phyloP scores from a whole-genome alignment of 2,113 vertebrate genomes.

The Pantherophis guttatus region DNA sequence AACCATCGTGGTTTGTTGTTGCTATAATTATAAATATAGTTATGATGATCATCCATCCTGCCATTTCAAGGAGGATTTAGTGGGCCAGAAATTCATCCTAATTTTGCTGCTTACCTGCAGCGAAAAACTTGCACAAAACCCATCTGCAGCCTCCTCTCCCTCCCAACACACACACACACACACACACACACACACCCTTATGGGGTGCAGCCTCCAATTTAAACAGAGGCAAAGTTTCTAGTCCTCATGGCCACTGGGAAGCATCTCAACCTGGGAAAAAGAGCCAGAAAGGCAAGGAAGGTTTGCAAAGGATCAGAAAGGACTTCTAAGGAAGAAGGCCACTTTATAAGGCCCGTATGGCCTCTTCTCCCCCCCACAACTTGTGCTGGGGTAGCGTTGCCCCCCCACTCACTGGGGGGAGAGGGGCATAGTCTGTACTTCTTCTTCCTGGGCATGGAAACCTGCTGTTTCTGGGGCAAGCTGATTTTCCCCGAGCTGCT shows the following conservation, averaged over 20 bases:
- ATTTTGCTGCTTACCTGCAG: background rate
- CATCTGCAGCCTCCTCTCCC: background rate
- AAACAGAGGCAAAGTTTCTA: background rate
- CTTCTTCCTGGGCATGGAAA: background rate
- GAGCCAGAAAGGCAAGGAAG: background rate
- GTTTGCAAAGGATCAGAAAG: background rate
- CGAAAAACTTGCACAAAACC: background rate
- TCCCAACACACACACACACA: background rate
- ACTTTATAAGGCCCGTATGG: background rate
- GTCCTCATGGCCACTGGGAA: background rate
- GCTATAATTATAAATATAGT: background rate
- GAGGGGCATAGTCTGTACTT: fast-evolving
- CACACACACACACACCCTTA: too few species aligned
- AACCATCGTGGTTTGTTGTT: background rate
- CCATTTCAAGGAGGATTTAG: background rate
- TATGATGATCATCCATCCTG: background rate
- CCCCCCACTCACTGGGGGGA: background rate
- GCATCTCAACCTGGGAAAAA: background rate
- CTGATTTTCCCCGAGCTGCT: fast-evolving
- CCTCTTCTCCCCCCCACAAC: background rate
- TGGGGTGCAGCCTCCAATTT: background rate
- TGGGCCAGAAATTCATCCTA: background rate
- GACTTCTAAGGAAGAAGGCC: background rate
- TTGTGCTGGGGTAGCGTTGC: background rate
- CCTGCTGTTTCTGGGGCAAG: background rate